These are phyloP conservation scores for Chironomus tentans DNA, from an alignment of 2,888 invertebrate species.

Conservation along the genomic window DNA sequence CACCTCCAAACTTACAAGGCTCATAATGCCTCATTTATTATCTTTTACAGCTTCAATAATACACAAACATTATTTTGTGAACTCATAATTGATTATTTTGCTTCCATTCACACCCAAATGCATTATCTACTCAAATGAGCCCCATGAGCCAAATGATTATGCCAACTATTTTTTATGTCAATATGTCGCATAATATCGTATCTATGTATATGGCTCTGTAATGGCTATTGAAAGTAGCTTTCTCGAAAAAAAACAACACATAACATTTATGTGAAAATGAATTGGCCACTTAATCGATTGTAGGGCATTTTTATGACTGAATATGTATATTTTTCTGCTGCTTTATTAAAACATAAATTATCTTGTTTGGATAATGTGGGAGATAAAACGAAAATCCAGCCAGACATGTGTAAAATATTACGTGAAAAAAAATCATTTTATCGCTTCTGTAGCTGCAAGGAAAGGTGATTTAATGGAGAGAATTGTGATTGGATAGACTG, in stretches of 20 bases:
- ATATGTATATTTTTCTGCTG: not conserved
- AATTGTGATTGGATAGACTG: too few relatives aligned
- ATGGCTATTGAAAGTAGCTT: not conserved
- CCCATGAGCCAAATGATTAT: not conserved
- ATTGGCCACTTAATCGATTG: not conserved
- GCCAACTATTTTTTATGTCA: not conserved
- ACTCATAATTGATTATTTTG: not conserved
- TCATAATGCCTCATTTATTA: not conserved
- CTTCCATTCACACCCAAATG: not conserved
- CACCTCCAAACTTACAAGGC: not conserved
- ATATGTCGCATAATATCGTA: not conserved
- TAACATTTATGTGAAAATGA: not conserved
- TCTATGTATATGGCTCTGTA: not conserved
- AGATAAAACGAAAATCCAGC: not conserved
- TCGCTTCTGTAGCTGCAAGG: not conserved
- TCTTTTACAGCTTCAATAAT: not conserved
- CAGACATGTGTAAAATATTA: not conserved
- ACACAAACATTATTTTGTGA: not conserved
- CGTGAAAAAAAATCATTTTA: not conserved
- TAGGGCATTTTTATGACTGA: not conserved
- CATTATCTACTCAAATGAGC: not conserved
- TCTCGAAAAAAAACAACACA: not conserved
- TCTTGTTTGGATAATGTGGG: not conserved
- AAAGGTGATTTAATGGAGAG: not conserved
- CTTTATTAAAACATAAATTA: not conserved